Conservation (phyloP, 2,888 invertebrate genomes). For the Meganola albula region DNA sequence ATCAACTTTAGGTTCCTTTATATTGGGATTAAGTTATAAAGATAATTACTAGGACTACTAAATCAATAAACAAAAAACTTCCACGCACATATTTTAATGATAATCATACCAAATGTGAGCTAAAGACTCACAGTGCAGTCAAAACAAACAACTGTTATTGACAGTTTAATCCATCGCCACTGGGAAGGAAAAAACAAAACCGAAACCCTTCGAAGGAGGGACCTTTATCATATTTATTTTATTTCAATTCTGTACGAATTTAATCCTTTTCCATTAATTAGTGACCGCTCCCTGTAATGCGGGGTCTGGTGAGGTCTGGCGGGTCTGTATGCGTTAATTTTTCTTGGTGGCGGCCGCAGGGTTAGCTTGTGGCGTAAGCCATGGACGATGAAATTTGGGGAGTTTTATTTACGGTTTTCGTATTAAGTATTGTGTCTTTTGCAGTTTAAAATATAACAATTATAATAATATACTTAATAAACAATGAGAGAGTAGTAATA, state of each 20-base stretch:
- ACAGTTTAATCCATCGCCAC: slow-evolving; percentile 39
- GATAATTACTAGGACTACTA: too few relatives aligned
- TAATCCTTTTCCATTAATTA: slow-evolving; percentile 79
- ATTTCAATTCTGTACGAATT: slow-evolving; percentile 75
- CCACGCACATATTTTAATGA: too few relatives aligned
- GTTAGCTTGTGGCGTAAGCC: slow-evolving; percentile 35
- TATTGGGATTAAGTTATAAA: too few relatives aligned
- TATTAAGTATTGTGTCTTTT: too few relatives aligned
- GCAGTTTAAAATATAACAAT: too few relatives aligned
- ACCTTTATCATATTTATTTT: slow-evolving; percentile 77
- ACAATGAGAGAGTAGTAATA: too few relatives aligned
- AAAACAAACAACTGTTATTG: slow-evolving; percentile 46
- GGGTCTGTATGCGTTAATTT: slow-evolving; percentile 63
- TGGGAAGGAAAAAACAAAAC: slow-evolving; percentile 22
- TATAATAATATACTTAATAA: too few relatives aligned
- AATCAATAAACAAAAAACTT: too few relatives aligned
- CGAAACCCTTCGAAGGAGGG: slow-evolving; percentile 38
- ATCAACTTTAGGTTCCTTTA: too few relatives aligned
- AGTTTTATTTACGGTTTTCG: too few relatives aligned
- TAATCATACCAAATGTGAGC: too few relatives aligned
- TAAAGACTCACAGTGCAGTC: too few relatives aligned
- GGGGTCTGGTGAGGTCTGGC: slow-evolving; percentile 50
- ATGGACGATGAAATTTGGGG: slow-evolving; percentile 18
- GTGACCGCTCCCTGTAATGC: slow-evolving; percentile 66
- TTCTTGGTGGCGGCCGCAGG: slow-evolving; percentile 57